These are phyloP conservation scores for Sphinx pinastri DNA, from an alignment of 2,888 invertebrate genomes.

Conservation along the genomic window DNA sequence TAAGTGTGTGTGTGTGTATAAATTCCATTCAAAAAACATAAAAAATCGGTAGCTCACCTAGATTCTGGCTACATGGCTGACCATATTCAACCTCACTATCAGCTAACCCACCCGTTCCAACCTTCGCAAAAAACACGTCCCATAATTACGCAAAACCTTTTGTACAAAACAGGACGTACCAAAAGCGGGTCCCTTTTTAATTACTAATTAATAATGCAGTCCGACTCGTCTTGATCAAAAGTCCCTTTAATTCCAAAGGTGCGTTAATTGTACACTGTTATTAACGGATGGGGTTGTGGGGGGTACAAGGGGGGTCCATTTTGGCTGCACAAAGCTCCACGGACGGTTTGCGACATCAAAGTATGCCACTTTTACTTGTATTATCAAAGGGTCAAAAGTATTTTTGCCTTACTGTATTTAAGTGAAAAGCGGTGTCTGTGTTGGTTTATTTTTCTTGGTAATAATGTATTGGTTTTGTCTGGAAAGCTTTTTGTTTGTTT, in stretches of 20 bases:
- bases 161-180: not conserved
- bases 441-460: not conserved
- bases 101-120: too few relatives aligned
- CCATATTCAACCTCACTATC: too few relatives aligned
- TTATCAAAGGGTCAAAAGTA: constrained; percentile 14
- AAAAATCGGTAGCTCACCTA: too few relatives aligned
- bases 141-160: not conserved
- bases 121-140: not conserved
- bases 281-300: constrained; percentile 19
- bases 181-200: constrained; percentile 17
- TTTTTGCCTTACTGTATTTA: not conserved
- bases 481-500: not conserved
- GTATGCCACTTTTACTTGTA: constrained; percentile 10
- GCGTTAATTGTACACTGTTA: constrained; percentile 28
- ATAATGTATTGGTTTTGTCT: not conserved
- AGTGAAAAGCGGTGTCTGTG: constrained; percentile 6
- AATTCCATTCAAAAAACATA: too few relatives aligned
- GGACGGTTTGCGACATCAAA: constrained; percentile 27
- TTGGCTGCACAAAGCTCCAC: constrained; percentile 39
- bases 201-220: constrained; percentile 28
- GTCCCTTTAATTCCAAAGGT: constrained; percentile 25
- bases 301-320: not conserved
- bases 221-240: constrained; percentile 17
- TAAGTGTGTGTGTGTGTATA: too few relatives aligned
- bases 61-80: too few relatives aligned